Evolutionary conservation across 2,888 invertebrate genomes (phyloP), one percentile per base, ranked within the genome.

Genomic region (Entomobrya multifasciata): DNA sequence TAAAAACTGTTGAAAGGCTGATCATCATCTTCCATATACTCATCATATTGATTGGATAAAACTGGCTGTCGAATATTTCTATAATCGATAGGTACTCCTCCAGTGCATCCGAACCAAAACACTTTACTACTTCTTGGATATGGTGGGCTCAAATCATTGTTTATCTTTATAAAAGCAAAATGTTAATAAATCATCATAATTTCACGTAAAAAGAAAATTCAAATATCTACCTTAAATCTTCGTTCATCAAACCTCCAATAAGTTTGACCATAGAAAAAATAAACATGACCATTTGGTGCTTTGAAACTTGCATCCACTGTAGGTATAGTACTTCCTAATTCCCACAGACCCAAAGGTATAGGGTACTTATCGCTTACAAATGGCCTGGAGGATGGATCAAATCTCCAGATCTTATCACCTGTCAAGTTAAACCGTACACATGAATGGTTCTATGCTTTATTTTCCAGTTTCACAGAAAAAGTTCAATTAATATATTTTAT

Each of bases 161-260:
- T 78, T 10, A 89, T 70, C 89, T 65, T 6, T 36, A 11, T n/a
- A 55, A 8, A 62, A 11, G n/a, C 15, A 30, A 25, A 8, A n/a
- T n/a, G n/a, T n/a, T n/a, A n/a, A n/a, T n/a, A n/a, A n/a, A 57
- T 22, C 17, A 11, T 11, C 5, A 20, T 5, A 20, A 17, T 20
- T 55, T 17, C 49, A 10, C 17, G 6, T 52, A 17, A n/a, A 52
- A 52, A 17, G 17, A 17, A 3, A n/a, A 17, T 17, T 15, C 17
- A 20, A 20, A 52, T 3, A 20, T 20, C 17, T 52, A 89, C 88
- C 67, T 82, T 70, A 27, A 87, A 89, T 0, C 44, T 80, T 20
- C 57, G 47, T 11, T 87, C 86, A 57, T 90, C 86, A 41, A 90
- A 81, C 60, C 84, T 49, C 86, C 87, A 90, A 78, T 89, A 89